Evolutionary conservation across 2,113 vertebrate species (phyloP), one percentile per base, ranked within the genome.

Genomic region (Mola mola): DNA sequence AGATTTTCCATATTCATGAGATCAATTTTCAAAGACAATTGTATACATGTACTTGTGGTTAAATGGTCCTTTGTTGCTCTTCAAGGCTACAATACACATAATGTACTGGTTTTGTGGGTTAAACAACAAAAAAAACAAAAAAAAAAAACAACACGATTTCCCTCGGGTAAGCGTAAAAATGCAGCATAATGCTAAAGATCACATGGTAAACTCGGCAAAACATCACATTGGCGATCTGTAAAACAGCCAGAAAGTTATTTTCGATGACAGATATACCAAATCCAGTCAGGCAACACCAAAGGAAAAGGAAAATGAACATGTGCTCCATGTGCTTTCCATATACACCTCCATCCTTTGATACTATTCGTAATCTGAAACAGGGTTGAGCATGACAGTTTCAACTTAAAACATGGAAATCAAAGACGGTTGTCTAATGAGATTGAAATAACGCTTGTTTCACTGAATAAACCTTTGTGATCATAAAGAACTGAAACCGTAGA

Each of bases 281-380:
- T 62, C 69, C 60, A 70, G 31, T 43, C 29, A 37, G 11, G 8
- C 33, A 51, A 52, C 7, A 34, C n/a, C 62, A 50, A 44, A 49
- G 6, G 21, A 28, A 12, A 43, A 64, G 21, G 15, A n/a, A n/a
- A n/a, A n/a, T 28, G 4, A 26, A 57, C 72, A 66, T 51, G n/a
- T 46, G 15, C 34, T 56, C 31, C n/a, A 42, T 72, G 19, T 72
- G 67, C 33, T 59, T 48, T 24, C 22, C 19, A 56, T 3, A 13
- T 6, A 19, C 31, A 6, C 16, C 48, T 2, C 24, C 19, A 33
- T 40, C 22, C 21, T 4, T 29, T 48, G 12, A 33, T 16, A 20
- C 11, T 15, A 17, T 12, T 57, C 2, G 16, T 48, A 46, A 67
- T 63, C 9, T 55, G 22, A 51, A 67, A 38, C 41, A 63, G 41